Base-by-base conservation (phyloP, 2,113 vertebrate genomes). In the Phylloscopus whistleri region DNA sequence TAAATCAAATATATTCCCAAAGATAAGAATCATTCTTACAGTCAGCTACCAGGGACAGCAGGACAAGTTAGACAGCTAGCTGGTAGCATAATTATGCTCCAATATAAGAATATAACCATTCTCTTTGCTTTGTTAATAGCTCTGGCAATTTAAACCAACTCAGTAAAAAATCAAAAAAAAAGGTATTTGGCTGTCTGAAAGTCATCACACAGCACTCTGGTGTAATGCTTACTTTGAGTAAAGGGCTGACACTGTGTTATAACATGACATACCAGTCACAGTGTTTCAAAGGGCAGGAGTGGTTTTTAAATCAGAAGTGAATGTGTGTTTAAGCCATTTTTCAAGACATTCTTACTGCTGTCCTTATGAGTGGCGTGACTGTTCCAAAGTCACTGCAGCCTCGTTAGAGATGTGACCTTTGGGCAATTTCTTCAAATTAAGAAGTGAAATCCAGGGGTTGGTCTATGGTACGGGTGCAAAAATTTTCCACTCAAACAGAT, bases 61-160 rank as follows among this genome's bases (percentile, higher is more conserved):
- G 66, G 87, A 59, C 75, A 92, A 86, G 53, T 81, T 44, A 49
- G 88, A 78, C 84, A 84, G 72, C 48, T 92, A 62, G 75, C 72
- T 92, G 39, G 60, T 79, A 91, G 72, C 63, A 63, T 88, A 94
- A 95, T 94, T 95, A 81, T 26, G 3, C 46, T 78, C 55, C 14
- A 37, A 79, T 95, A 53, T 68, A 90, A 95, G 92, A 95, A 94
- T 86, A 76, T 68, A 83, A 33, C n/a, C 51, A 72, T 67, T 64
- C 84, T 84, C n/a, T 93, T 95, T 90, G 55, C 83, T 95, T 94
- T 92, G 39, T 92, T 96, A 94, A 95, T 76, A 84, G 31, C 28
- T 81, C 69, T 91, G 76, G 87, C 89, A 58, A 90, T 79, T 44
- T 81, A 51, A 72, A 83, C 62, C 51, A 82, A 46, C 30, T 81